Percentiles rank a stretch among this genome's conserved stretches.
Conservation (phyloP, 2,888 invertebrate species). For the Rhimphoctona megacephalus region DNA sequence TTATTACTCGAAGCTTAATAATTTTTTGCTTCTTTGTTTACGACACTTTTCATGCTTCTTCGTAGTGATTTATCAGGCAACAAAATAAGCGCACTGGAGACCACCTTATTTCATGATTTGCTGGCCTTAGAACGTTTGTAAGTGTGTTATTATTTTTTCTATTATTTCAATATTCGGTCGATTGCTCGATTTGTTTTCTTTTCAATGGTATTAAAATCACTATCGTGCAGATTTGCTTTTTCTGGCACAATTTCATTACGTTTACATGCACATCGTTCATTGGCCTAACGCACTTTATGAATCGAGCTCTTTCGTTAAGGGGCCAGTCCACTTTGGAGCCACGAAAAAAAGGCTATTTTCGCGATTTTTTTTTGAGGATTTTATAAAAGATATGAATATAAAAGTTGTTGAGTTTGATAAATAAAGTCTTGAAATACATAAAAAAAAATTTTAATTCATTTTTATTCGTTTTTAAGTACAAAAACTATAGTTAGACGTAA, state of each 20-base stretch:
- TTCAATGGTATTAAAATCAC: not conserved
- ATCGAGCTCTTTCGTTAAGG: not conserved
- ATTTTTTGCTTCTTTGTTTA: constrained; percentile 56
- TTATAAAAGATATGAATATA: no score
- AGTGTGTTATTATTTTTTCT: constrained; percentile 75
- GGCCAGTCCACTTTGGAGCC: no score
- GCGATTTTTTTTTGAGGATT: no score
- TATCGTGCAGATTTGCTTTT: constrained; percentile 15
- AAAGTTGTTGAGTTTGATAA: no score
- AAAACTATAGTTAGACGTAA: no score
- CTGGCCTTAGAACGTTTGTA: constrained; percentile 83
- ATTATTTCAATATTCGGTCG: constrained; percentile 37
- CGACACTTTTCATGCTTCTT: constrained; percentile 70
- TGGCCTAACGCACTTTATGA: not conserved
- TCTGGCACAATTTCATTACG: constrained; percentile 1
- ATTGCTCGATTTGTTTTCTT: not conserved
- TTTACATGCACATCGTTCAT: not conserved
- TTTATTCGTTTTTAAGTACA: no score
- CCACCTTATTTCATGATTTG: constrained; percentile 83
- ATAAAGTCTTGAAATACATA: no score
- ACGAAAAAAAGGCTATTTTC: no score
- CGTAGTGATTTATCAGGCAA: constrained; percentile 82
- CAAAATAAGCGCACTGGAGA: constrained; percentile 79
- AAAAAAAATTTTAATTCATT: no score
- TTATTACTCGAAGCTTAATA: constrained; percentile 31